Evolutionary conservation across 1,140 invertebrate species (phyloP).

Genomic region (Temnothorax longispinosus): DNA sequence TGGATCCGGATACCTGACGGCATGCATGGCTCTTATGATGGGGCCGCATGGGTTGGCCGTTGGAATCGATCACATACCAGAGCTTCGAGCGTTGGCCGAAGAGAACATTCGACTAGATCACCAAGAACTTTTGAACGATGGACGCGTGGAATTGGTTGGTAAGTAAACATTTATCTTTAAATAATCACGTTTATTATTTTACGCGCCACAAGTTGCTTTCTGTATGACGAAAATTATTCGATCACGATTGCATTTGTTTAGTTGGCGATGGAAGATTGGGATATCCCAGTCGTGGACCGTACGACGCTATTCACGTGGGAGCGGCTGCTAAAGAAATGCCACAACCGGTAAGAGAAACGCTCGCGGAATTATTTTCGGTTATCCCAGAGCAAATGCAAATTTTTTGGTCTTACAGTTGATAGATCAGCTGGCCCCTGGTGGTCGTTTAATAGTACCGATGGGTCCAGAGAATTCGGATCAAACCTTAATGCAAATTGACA

Average conservation of each 20-base stretch:
- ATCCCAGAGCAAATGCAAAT: slow-evolving; percentile 74
- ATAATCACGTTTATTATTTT: neutral
- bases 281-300: slow-evolving; percentile 87
- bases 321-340: slow-evolving; percentile 86
- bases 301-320: slow-evolving; percentile 91
- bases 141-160: slow-evolving; percentile 91
- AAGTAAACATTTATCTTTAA: slow-evolving; percentile 63
- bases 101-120: slow-evolving; percentile 93
- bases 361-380: neutral
- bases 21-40: slow-evolving; percentile 97
- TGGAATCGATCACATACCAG: slow-evolving; percentile 97
- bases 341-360: slow-evolving; percentile 81
- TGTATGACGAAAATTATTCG: neutral
- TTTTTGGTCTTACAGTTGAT: slow-evolving; percentile 86
- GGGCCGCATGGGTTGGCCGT: slow-evolving; percentile 91
- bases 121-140: slow-evolving; percentile 88
- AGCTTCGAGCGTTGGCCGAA: slow-evolving; percentile 91
- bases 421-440: slow-evolving; percentile 89
- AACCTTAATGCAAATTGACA: slow-evolving; percentile 94
- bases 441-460: slow-evolving; percentile 94
- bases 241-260: neutral
- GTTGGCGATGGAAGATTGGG: slow-evolving; percentile 90
- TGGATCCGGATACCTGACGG: slow-evolving; percentile 97
- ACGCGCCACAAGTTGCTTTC: neutral
- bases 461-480: slow-evolving; percentile 94